Evolutionary conservation across 2,888 invertebrate species (phyloP).

Genomic region (Xylota segnis): DNA sequence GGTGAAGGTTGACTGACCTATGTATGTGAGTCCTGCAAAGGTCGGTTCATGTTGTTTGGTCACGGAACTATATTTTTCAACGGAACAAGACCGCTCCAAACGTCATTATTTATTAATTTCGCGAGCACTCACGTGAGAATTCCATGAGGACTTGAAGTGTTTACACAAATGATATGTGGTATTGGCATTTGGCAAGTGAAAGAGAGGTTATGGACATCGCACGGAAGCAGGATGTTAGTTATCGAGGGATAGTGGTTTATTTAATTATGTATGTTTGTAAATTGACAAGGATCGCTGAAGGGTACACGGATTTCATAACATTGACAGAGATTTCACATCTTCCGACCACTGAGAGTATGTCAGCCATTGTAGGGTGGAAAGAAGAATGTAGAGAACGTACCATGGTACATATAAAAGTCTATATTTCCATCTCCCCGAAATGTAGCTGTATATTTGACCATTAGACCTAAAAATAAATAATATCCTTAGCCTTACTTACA

Average conservation of each 20-base stretch:
- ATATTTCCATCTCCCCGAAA: no score
- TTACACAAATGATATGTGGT: background rate
- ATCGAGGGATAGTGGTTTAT: background rate
- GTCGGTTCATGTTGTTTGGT: background rate
- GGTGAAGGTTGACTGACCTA: background rate
- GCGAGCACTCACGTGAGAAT: background rate
- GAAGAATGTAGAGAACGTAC: no score
- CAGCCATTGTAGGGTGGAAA: no score
- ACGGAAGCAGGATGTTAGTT: slow-evolving; percentile 1
- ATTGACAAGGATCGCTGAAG: no score
- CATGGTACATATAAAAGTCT: no score
- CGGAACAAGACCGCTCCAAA: background rate
- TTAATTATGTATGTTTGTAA: background rate
- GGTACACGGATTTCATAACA: no score
- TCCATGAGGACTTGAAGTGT: background rate
- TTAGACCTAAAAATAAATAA: no score
- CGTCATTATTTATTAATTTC: background rate
- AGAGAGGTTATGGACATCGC: background rate
- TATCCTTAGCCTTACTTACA: no score
- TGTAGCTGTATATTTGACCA: no score
- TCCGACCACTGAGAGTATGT: no score
- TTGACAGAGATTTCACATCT: no score
- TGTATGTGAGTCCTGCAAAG: background rate
- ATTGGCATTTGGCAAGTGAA: background rate
- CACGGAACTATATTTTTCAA: background rate